These are phyloP conservation scores for Lasaia peninsularis DNA, from an alignment of 1,140 invertebrate genomes.

Conservation along the genomic window DNA sequence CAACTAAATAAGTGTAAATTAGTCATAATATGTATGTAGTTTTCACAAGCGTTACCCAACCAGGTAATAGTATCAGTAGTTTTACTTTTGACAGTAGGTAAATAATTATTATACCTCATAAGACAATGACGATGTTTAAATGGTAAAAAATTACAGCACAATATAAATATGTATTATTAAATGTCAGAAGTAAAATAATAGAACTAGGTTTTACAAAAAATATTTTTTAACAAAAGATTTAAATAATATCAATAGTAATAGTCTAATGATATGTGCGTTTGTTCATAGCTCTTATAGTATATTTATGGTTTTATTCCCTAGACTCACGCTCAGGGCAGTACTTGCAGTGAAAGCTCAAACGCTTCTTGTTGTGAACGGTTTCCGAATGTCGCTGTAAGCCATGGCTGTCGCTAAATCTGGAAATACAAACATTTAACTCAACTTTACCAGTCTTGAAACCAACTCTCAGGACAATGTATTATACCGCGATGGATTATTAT, in stretches of 20 bases:
- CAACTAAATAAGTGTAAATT: too few species aligned
- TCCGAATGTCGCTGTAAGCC: constrained; percentile 40
- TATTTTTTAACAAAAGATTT: not conserved
- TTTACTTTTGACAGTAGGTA: too few species aligned
- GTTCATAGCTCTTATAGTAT: constrained; percentile 57
- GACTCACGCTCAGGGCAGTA: constrained; percentile 64
- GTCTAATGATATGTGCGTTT: constrained; percentile 34
- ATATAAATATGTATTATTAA: too few species aligned
- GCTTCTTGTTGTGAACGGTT: constrained; percentile 36
- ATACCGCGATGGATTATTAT: too few species aligned
- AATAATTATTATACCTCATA: too few species aligned
- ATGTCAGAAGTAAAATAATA: too few species aligned
- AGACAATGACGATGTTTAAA: not conserved
- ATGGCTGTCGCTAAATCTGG: constrained; percentile 43
- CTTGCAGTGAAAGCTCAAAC: constrained; percentile 36
- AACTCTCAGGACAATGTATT: too few species aligned
- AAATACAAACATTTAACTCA: constrained; percentile 5
- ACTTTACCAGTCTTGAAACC: not conserved
- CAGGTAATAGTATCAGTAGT: too few species aligned
- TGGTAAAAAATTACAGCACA: not conserved
- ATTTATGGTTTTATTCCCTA: constrained; percentile 13
- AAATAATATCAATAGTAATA: not conserved
- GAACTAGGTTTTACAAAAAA: too few species aligned
- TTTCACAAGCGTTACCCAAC: too few species aligned
- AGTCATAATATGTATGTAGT: too few species aligned